Evolutionary conservation across 2,113 vertebrate species (phyloP).

Genomic region (Haliaeetus leucogaster): DNA sequence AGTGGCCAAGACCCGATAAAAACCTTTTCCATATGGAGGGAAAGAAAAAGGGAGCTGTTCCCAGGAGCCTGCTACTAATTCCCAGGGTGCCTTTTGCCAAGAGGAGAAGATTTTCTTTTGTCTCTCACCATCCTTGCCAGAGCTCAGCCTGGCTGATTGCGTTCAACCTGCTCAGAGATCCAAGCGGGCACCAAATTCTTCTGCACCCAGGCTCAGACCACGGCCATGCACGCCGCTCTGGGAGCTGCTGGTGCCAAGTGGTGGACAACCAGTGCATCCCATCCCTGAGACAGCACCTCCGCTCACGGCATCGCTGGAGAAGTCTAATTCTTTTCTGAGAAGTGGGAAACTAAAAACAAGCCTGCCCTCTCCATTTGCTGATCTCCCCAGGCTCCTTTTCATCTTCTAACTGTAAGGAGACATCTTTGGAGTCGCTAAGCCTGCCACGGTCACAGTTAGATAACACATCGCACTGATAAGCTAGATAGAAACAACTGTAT

Average conservation of each 20-base stretch:
- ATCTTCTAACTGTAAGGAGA: background rate
- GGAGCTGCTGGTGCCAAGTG: background rate
- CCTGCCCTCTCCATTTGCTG: background rate
- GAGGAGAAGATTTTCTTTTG: background rate
- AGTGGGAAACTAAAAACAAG: background rate
- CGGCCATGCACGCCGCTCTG: rapidly evolving
- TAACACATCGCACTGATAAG: background rate
- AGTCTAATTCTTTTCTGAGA: background rate
- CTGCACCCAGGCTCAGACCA: background rate
- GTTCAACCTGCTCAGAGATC: background rate
- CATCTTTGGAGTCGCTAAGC: background rate
- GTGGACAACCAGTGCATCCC: background rate
- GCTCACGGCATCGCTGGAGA: background rate
- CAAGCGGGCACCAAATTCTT: rapidly evolving
- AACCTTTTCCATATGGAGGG: background rate
- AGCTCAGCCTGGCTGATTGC: background rate
- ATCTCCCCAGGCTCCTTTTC: background rate
- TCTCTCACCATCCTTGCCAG: background rate
- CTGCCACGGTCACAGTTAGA: rapidly evolving
- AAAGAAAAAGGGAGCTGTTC: slow-evolving; percentile 6
- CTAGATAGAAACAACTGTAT: background rate
- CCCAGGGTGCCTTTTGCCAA: slow-evolving; percentile 20
- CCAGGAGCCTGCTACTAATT: background rate
- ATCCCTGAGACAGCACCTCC: background rate
- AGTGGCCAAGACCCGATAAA: background rate